phyloP scores from a whole-genome alignment of 2,797 vertebrate species.

The Clamator glandarius region DNA sequence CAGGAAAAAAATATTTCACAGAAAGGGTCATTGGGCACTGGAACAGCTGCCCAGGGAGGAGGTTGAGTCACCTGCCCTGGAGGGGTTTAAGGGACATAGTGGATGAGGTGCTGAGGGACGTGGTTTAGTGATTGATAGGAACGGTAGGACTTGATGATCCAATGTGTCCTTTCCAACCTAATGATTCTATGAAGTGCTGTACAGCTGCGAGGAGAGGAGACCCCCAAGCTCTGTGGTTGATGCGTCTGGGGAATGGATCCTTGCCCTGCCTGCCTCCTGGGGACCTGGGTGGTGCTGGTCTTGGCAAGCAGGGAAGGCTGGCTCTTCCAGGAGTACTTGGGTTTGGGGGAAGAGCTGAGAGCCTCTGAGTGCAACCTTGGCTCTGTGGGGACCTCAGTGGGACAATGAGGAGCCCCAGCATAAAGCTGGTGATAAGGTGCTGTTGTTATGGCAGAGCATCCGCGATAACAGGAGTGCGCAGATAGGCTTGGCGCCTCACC shows the following conservation, averaged over 20 bases:
- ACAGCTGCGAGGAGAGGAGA: neutral
- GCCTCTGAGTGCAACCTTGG: neutral
- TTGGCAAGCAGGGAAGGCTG: neutral
- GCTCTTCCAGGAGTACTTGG: neutral
- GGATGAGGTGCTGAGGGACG: too few relatives aligned
- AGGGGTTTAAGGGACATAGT: too few relatives aligned
- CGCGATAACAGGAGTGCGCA: rapidly evolving
- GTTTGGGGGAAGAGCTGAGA: neutral
- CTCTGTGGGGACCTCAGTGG: neutral
- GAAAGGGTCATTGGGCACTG: too few relatives aligned
- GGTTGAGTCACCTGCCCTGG: too few relatives aligned
- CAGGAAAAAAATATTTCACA: too few relatives aligned
- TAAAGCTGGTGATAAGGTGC: neutral
- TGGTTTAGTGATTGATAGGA: too few relatives aligned
- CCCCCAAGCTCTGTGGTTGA: neutral
- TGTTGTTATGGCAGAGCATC: rapidly evolving
- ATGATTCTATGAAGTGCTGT: neutral
- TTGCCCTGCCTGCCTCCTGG: neutral
- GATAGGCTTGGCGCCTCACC: rapidly evolving
- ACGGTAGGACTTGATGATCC: too few relatives aligned
- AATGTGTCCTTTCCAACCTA: too few relatives aligned
- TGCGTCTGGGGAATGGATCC: neutral
- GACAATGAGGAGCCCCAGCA: neutral
- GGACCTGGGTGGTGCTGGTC: rapidly evolving
- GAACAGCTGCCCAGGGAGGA: too few relatives aligned